Evolutionary conservation across 2,888 invertebrate genomes (phyloP).

Genomic region (Dorcus hopei): DNA sequence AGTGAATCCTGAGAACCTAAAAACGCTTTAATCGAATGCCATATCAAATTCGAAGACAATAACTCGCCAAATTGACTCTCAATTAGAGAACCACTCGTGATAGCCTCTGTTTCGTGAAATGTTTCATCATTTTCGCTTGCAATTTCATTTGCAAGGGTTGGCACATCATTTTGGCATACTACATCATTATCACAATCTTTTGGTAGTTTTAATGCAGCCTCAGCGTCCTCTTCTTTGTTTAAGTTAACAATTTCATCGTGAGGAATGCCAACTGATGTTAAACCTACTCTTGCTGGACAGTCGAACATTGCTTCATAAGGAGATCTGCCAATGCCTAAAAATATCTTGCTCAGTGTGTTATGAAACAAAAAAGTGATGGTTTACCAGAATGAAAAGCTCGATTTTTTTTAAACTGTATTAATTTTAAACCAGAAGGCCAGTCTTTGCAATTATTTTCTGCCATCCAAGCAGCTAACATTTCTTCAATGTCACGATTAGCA

Average conservation of each 20-base stretch:
- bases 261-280: background rate
- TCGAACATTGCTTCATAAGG: background rate
- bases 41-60: too few species aligned
- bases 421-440: conserved; percentile 44
- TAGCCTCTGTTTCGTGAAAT: too few species aligned
- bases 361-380: conserved; percentile 33
- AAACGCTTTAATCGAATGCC: too few species aligned
- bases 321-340: background rate
- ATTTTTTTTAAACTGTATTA: conserved; percentile 47
- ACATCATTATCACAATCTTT: background rate
- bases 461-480: conserved; percentile 42
- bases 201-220: background rate
- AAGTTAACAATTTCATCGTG: conserved; percentile 12
- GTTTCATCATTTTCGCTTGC: background rate
- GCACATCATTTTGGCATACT: background rate
- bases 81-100: too few species aligned
- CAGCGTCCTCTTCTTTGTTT: conserved; percentile 2
- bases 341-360: too few species aligned
- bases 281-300: background rate
- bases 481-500: conserved; percentile 30
- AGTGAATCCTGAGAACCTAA: too few species aligned
- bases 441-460: conserved; percentile 34
- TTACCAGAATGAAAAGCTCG: conserved; percentile 40
- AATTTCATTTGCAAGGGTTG: background rate
- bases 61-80: too few species aligned